These are phyloP conservation scores for Araneus ventricosus DNA, from an alignment of 1,140 invertebrate species.

Conservation along the genomic window DNA sequence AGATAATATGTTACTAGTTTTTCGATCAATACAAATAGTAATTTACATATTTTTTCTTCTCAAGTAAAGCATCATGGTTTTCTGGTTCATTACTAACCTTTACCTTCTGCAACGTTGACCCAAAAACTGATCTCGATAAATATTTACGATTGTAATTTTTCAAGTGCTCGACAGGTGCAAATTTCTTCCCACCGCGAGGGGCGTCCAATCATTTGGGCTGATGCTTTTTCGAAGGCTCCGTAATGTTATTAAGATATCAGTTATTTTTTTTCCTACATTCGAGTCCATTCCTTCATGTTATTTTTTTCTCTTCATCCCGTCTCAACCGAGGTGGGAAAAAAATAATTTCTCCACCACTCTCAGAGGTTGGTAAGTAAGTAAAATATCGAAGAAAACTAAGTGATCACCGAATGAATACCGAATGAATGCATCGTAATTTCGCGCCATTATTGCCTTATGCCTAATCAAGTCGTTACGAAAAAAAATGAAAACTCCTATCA, in stretches of 20 bases:
- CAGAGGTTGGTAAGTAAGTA: neutral
- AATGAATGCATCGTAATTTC: constrained; percentile 53
- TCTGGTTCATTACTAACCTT: neutral
- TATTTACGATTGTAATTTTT: constrained; percentile 73
- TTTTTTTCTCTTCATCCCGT: neutral
- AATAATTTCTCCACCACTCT: constrained; percentile 29
- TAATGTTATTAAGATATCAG: constrained; percentile 73
- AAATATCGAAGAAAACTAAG: constrained; percentile 17
- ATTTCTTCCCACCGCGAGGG: constrained; percentile 19
- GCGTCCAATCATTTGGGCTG: constrained; percentile 44
- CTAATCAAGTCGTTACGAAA: constrained; percentile 61
- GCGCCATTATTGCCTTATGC: constrained; percentile 69
- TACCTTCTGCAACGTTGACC: neutral
- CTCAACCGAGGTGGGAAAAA: neutral
- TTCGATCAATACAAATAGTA: constrained; percentile 63
- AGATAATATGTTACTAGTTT: constrained; percentile 36
- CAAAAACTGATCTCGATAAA: constrained; percentile 51
- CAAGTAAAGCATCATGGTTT: neutral
- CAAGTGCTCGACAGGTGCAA: constrained; percentile 66
- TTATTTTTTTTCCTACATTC: constrained; percentile 45
- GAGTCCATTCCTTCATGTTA: constrained; percentile 40
- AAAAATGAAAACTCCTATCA: constrained; percentile 53
- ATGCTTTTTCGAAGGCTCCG: constrained; percentile 62
- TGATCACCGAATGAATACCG: constrained; percentile 20
- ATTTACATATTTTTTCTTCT: constrained; percentile 50